phyloP scores from a whole-genome alignment of 2,113 vertebrate species.

The Chionis minor region DNA sequence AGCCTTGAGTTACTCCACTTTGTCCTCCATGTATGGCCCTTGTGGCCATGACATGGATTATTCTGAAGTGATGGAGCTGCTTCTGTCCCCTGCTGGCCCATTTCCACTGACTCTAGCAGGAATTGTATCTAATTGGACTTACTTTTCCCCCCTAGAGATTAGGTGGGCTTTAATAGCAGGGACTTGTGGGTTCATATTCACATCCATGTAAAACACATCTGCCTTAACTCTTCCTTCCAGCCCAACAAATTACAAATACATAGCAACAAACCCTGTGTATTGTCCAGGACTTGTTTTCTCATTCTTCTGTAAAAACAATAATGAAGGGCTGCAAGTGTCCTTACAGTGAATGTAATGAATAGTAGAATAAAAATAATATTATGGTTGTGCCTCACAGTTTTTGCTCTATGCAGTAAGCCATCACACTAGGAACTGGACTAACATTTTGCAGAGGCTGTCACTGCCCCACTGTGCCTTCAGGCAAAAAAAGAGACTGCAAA shows the following conservation, averaged over 20 bases:
- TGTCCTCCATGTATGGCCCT: background rate
- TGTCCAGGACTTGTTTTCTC: background rate
- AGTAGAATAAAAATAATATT: slow-evolving; percentile 49
- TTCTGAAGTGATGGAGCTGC: background rate
- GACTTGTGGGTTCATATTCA: background rate
- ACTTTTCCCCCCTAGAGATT: background rate
- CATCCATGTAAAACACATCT: background rate
- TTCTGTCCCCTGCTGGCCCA: background rate
- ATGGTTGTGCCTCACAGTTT: slow-evolving; percentile 4
- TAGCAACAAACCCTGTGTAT: background rate
- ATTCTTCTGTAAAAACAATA: background rate
- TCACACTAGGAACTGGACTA: slow-evolving; percentile 34
- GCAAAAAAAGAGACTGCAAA: slow-evolving; percentile 38
- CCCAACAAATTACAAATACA: background rate
- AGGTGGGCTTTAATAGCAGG: background rate
- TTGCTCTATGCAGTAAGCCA: background rate
- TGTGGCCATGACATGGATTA: background rate
- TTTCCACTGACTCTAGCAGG: background rate
- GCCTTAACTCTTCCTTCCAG: background rate
- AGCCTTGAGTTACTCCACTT: background rate
- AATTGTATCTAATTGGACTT: background rate
- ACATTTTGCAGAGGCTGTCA: slow-evolving; percentile 48
- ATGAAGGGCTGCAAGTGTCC: background rate
- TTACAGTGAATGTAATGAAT: slow-evolving; percentile 32
- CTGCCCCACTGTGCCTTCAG: slow-evolving; percentile 49